A percentile compares a stretch with the other conserved stretches of the same genome.
phyloP scores from a whole-genome alignment of 2,797 vertebrate genomes.

The Naso thynnoides region DNA sequence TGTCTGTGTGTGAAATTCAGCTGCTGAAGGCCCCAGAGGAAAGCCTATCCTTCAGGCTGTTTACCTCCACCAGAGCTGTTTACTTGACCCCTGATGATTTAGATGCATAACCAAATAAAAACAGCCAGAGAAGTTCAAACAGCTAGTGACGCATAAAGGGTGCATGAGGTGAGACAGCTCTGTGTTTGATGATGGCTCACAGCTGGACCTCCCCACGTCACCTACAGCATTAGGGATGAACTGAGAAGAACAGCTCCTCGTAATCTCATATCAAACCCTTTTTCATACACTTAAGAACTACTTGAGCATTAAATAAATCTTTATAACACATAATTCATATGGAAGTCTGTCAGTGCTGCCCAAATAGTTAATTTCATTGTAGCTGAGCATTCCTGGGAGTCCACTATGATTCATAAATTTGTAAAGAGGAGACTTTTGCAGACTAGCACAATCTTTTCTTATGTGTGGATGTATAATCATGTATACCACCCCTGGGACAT shows the following conservation, averaged over 20 bases:
- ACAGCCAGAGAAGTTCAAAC: slow-evolving; percentile 80
- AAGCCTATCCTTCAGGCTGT: slow-evolving; percentile 80
- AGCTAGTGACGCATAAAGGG: slow-evolving; percentile 79
- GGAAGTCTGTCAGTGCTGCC: slow-evolving; percentile 28
- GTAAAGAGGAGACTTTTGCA: slow-evolving; percentile 45
- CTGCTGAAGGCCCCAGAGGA: slow-evolving; percentile 73
- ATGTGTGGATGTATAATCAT: slow-evolving; percentile 49
- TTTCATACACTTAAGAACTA: slow-evolving; percentile 55
- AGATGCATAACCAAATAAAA: slow-evolving; percentile 84
- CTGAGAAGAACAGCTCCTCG: slow-evolving; percentile 43
- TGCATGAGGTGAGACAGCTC: slow-evolving; percentile 75
- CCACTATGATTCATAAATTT: slow-evolving; percentile 54
- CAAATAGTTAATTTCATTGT: slow-evolving; percentile 59
- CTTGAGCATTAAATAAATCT: slow-evolving; percentile 54
- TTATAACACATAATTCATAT: slow-evolving; percentile 49
- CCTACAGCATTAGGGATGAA: slow-evolving; percentile 52
- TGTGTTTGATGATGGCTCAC: slow-evolving; percentile 78
- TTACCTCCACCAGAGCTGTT: slow-evolving; percentile 83
- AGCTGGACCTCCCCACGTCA: slow-evolving; percentile 81
- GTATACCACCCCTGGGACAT: slow-evolving; percentile 50
- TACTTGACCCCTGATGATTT: slow-evolving; percentile 86
- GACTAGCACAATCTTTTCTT: slow-evolving; percentile 46
- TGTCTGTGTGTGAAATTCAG: slow-evolving; percentile 63
- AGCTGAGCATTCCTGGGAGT: slow-evolving; percentile 45
- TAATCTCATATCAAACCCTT: slow-evolving; percentile 50